Percentiles rank a stretch among this genome's conserved stretches.
Conservation (phyloP, 1,140 invertebrate genomes). For the Bombus ignitus region DNA sequence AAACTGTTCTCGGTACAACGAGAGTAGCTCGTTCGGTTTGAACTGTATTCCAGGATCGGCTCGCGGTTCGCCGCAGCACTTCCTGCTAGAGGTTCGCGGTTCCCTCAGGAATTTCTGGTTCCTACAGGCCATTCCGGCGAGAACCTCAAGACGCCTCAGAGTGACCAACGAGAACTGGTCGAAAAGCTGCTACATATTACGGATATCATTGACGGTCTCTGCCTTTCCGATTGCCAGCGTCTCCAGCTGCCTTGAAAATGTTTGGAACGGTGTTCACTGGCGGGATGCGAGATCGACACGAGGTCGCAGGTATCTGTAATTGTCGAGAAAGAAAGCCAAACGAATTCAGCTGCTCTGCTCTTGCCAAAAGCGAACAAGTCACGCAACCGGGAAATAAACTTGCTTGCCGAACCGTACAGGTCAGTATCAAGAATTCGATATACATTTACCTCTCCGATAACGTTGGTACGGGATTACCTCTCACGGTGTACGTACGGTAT, state of each 20-base stretch:
- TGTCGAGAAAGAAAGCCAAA: not conserved
- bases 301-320: too few relatives aligned
- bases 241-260: not conserved
- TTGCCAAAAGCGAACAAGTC: too few relatives aligned
- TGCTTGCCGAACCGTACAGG: not conserved
- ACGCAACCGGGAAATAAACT: not conserved
- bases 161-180: conserved; percentile 81
- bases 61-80: conserved; percentile 92
- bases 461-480: too few relatives aligned
- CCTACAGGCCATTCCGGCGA: conserved; percentile 68
- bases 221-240: not conserved
- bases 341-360: not conserved
- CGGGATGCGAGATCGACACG: too few relatives aligned
- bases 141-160: conserved; percentile 84
- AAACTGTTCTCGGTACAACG: conserved; percentile 87
- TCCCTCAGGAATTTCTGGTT: conserved; percentile 81
- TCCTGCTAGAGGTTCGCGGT: conserved; percentile 91
- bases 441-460: conserved; percentile 11
- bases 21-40: conserved; percentile 87
- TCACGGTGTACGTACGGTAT: too few relatives aligned
- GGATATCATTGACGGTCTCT: conserved; percentile 74
- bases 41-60: conserved; percentile 89
- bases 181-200: conserved; percentile 72
- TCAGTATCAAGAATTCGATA: conserved; percentile 40
- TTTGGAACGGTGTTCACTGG: too few relatives aligned